phyloP scores from a whole-genome alignment of 2,888 invertebrate genomes.

The Apodemia zela region DNA sequence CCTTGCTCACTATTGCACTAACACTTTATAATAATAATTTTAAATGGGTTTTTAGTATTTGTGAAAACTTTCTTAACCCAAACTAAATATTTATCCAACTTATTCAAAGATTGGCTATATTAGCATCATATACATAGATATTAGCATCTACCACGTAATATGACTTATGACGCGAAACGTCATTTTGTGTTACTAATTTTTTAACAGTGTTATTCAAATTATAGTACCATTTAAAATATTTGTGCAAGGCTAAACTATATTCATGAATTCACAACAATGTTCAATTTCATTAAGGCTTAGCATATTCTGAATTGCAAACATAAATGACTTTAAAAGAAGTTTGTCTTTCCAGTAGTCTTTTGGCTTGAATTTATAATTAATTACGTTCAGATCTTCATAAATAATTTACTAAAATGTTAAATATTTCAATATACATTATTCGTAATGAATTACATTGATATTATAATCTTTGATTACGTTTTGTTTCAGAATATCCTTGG shows the following conservation, averaged over 20 bases:
- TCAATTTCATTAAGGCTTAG: constrained; percentile 28
- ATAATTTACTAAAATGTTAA: constrained; percentile 27
- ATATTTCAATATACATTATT: constrained; percentile 17
- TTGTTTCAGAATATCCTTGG: background rate
- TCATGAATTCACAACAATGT: constrained; percentile 14
- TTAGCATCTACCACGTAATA: too few relatives aligned
- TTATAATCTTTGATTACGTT: background rate
- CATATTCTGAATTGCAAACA: constrained; percentile 31
- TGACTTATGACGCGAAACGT: too few relatives aligned
- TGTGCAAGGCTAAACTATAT: constrained; percentile 8
- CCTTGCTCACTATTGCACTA: too few relatives aligned
- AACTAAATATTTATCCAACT: too few relatives aligned
- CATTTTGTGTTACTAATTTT: too few relatives aligned
- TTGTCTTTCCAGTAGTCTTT: constrained; percentile 25
- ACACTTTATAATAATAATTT: too few relatives aligned
- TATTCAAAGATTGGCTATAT: too few relatives aligned
- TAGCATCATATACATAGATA: too few relatives aligned
- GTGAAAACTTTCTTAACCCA: too few relatives aligned
- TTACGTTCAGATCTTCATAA: constrained; percentile 16
- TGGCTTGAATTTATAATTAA: constrained; percentile 27
- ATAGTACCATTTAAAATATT: background rate
- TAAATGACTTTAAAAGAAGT: constrained; percentile 28
- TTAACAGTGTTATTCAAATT: background rate
- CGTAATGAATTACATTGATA: constrained; percentile 7
- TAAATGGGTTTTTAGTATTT: too few relatives aligned